These are phyloP conservation scores for Drosophila kikkawai DNA, from an alignment of 1,140 invertebrate species.

Conservation along the genomic window DNA sequence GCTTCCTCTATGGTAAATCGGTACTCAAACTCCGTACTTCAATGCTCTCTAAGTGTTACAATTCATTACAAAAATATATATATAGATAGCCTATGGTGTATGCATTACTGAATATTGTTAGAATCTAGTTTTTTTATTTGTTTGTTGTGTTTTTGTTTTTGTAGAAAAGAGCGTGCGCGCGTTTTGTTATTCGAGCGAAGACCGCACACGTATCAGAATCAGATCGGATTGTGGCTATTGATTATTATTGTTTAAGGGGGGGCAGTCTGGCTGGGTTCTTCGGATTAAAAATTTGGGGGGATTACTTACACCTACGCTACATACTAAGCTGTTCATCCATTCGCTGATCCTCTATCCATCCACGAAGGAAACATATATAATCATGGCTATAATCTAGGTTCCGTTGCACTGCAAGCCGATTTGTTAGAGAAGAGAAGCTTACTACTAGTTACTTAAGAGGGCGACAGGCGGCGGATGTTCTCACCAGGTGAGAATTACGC, in stretches of 20 bases:
- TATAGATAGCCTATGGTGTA: conserved; percentile 69
- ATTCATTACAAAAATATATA: conserved; percentile 79
- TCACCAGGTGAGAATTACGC: conserved; percentile 22
- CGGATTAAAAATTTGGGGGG: background rate
- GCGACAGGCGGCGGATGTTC: background rate
- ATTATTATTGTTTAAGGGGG: background rate
- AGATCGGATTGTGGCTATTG: conserved; percentile 13
- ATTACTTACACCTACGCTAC: conserved; percentile 29
- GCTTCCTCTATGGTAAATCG: conserved; percentile 45
- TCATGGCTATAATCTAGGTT: conserved; percentile 43
- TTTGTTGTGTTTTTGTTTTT: conserved; percentile 7
- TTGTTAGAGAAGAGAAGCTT: conserved; percentile 43
- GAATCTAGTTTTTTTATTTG: conserved; percentile 26
- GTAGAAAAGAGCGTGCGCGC: conserved; percentile 60
- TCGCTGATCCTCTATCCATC: conserved; percentile 4
- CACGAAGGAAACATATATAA: conserved; percentile 21
- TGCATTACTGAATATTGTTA: conserved; percentile 42
- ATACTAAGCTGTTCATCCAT: conserved; percentile 20
- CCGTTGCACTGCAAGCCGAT: conserved; percentile 47
- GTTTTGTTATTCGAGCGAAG: conserved; percentile 71
- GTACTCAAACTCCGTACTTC: conserved; percentile 69
- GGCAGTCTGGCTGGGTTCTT: conserved; percentile 25
- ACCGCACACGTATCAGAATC: conserved; percentile 39
- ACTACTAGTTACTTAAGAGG: conserved; percentile 34
- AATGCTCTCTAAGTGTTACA: conserved; percentile 74